Conservation (phyloP, 2,888 invertebrate genomes). For the Patella caerulea region DNA sequence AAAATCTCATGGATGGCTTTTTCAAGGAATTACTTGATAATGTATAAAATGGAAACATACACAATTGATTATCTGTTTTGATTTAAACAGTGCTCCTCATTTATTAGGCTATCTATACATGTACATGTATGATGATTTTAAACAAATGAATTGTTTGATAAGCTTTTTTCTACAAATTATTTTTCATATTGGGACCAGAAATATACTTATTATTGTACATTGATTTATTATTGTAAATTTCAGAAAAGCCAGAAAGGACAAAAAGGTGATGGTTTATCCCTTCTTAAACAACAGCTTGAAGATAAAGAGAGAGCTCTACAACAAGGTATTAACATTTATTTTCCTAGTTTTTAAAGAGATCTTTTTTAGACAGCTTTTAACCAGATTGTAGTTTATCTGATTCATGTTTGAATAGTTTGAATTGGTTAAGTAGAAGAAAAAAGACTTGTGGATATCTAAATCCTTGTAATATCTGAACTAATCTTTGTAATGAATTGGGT, state of each 20-base stretch:
- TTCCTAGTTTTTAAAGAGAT: background rate
- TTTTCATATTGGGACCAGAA: background rate
- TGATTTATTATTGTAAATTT: slow-evolving; percentile 27
- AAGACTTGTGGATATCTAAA: background rate
- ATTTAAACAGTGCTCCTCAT: too few species aligned
- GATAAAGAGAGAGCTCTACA: slow-evolving; percentile 78
- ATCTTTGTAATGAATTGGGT: background rate
- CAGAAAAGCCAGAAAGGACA: slow-evolving; percentile 85
- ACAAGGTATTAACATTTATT: slow-evolving; percentile 51
- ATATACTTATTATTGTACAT: background rate
- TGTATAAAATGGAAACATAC: too few species aligned
- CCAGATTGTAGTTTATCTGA: too few species aligned
- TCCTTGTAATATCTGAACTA: background rate
- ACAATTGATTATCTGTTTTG: too few species aligned
- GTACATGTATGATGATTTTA: too few species aligned
- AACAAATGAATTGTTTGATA: too few species aligned
- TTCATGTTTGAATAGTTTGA: too few species aligned
- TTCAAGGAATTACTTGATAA: too few species aligned
- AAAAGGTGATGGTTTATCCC: slow-evolving; percentile 82
- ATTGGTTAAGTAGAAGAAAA: background rate
- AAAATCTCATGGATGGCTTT: too few species aligned
- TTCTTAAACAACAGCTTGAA: slow-evolving; percentile 88
- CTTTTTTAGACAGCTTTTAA: too few species aligned
- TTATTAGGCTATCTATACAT: too few species aligned
- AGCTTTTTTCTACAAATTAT: too few species aligned